Conservation (phyloP, 2,113 vertebrate genomes). For the Ctenodactylus gundi region DNA sequence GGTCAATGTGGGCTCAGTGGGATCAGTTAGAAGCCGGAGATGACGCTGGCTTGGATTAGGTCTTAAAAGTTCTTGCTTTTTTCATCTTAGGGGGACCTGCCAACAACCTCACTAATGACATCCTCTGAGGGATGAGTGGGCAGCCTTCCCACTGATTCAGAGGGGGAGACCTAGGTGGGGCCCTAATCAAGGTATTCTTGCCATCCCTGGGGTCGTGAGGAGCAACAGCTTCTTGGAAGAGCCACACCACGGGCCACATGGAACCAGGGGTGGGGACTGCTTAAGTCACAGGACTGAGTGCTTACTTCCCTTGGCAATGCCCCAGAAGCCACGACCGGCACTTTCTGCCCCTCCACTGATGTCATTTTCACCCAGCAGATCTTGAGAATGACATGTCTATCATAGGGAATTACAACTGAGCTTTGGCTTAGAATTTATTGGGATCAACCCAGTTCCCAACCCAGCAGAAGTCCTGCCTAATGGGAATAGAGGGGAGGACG, state of each 20-base stretch:
- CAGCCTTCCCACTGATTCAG: conserved; percentile 4
- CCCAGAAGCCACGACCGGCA: not conserved
- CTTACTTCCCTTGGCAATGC: too few relatives aligned
- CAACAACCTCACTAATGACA: conserved; percentile 48
- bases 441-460: not conserved
- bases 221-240: not conserved
- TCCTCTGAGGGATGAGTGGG: not conserved
- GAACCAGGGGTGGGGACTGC: not conserved
- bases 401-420: not conserved
- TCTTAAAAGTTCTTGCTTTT: not conserved
- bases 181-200: not conserved
- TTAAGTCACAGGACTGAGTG: not conserved
- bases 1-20: not conserved
- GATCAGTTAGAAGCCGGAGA: not conserved
- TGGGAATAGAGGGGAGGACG: not conserved
- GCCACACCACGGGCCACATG: not conserved
- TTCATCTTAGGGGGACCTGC: not conserved
- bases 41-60: not conserved
- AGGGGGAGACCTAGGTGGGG: not conserved
- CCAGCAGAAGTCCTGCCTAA: not conserved
- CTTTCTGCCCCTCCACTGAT: not conserved
- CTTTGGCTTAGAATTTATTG: not conserved
- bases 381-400: not conserved
- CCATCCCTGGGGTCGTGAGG: rapidly evolving
- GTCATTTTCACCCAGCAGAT: not conserved